Conservation (phyloP, 2,888 invertebrate genomes). For the Cetonia aurata region DNA sequence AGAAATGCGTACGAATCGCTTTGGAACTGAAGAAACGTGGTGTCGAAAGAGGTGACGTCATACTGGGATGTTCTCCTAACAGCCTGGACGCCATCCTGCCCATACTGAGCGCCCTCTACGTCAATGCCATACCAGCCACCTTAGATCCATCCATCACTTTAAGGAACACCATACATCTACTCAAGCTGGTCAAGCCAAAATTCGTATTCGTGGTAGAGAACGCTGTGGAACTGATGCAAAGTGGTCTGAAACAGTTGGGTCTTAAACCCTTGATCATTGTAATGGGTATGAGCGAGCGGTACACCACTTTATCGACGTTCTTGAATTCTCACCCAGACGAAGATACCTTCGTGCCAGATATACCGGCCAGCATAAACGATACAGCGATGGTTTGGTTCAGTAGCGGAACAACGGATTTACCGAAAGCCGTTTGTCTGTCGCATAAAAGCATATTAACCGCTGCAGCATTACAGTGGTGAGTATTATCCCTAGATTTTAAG, state of each 20-base stretch:
- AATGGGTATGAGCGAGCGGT: conserved; percentile 47
- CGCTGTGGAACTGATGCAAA: conserved; percentile 48
- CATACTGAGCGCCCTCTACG: conserved; percentile 65
- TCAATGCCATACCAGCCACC: conserved; percentile 58
- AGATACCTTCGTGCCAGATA: conserved; percentile 52
- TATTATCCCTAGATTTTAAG: not conserved
- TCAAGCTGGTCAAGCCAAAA: conserved; percentile 50
- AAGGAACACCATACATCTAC: conserved; percentile 50
- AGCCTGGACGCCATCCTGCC: conserved; percentile 65
- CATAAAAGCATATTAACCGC: conserved; percentile 37
- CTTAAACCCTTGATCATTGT: conserved; percentile 51
- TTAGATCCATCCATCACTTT: conserved; percentile 48
- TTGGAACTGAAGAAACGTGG: conserved; percentile 62
- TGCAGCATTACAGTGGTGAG: conserved; percentile 22
- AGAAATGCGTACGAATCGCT: conserved; percentile 65
- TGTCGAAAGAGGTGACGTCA: conserved; percentile 63
- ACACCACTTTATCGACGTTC: conserved; percentile 47
- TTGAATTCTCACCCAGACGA: conserved; percentile 50
- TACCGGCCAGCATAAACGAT: conserved; percentile 48
- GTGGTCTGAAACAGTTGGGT: conserved; percentile 45
- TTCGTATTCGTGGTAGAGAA: conserved; percentile 52
- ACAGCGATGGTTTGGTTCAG: conserved; percentile 59
- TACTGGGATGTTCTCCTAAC: conserved; percentile 65
- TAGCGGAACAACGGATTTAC: conserved; percentile 60
- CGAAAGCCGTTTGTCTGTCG: conserved; percentile 59